Evolutionary conservation across 2,888 invertebrate genomes (phyloP).

Genomic region (Torymus aiolomorphi): DNA sequence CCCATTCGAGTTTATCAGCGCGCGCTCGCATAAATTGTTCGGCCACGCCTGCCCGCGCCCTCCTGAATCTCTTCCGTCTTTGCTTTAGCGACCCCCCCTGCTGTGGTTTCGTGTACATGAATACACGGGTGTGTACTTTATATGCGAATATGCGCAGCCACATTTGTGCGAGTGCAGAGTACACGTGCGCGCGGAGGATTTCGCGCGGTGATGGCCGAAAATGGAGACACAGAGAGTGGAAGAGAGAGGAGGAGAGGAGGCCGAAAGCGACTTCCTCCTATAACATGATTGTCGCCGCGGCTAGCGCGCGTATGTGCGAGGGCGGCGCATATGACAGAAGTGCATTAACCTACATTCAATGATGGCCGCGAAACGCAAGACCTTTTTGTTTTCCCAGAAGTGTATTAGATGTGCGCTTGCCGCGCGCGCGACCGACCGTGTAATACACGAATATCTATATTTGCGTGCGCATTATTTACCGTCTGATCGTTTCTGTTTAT

Average conservation of each 20-base stretch:
- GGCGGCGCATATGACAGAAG: conserved; percentile 13
- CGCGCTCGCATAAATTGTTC: background rate
- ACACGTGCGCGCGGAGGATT: background rate
- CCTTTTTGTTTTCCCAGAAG: conserved; percentile 23
- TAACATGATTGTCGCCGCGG: background rate
- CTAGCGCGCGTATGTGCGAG: background rate
- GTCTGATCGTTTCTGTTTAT: no score
- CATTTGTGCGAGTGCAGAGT: background rate
- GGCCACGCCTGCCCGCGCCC: no score
- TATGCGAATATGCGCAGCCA: no score
- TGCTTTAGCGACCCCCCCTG: no score
- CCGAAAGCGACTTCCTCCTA: background rate
- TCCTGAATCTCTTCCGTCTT: no score
- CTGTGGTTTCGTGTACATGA: no score
- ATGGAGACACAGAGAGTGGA: background rate
- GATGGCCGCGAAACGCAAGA: conserved; percentile 7
- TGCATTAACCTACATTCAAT: conserved; percentile 40
- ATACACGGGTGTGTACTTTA: no score
- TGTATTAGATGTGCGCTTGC: background rate
- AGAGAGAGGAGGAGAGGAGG: background rate
- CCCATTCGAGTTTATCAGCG: conserved; percentile 20
- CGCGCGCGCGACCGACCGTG: background rate
- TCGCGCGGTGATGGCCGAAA: background rate
- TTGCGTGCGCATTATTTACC: no score
- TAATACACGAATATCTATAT: no score